These are phyloP conservation scores for Crocodylus rhombifer DNA, from an alignment of 2,797 vertebrate genomes.

Conservation along the genomic window DNA sequence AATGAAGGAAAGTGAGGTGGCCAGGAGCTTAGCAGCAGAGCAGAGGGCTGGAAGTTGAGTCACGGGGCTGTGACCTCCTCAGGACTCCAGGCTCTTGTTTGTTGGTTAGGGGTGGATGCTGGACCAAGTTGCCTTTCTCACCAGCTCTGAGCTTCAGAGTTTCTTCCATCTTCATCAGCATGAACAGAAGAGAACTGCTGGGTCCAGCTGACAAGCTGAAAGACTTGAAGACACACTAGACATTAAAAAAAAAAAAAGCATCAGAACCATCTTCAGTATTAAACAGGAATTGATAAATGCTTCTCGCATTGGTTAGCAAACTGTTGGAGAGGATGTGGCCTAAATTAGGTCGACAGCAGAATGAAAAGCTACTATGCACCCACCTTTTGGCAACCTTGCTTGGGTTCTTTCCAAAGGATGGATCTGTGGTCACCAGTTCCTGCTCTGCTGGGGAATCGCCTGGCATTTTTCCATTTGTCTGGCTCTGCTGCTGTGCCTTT, in stretches of 20 bases:
- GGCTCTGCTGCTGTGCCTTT: slow-evolving; percentile 67
- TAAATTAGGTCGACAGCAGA: slow-evolving; percentile 75
- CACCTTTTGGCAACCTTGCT: slow-evolving; percentile 52
- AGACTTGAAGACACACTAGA: slow-evolving; percentile 50
- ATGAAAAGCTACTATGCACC: slow-evolving; percentile 69
- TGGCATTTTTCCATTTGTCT: slow-evolving; percentile 42
- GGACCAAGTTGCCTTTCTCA: slow-evolving; percentile 70
- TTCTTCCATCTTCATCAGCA: slow-evolving; percentile 46
- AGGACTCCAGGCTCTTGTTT: slow-evolving; percentile 53
- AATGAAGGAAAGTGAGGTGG: slow-evolving; percentile 74
- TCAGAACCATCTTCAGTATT: slow-evolving; percentile 44
- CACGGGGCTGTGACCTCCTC: slow-evolving; percentile 47
- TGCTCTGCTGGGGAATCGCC: slow-evolving; percentile 12
- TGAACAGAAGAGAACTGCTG: slow-evolving; percentile 43
- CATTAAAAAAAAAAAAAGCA: slow-evolving; percentile 32
- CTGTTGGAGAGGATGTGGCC: slow-evolving; percentile 64
- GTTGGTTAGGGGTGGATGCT: slow-evolving; percentile 47
- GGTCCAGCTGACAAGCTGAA: slow-evolving; percentile 21
- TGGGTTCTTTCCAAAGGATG: slow-evolving; percentile 45
- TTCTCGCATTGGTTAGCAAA: slow-evolving; percentile 51
- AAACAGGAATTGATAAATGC: slow-evolving; percentile 36
- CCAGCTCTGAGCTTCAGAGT: slow-evolving; percentile 59
- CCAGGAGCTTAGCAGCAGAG: slow-evolving; percentile 80
- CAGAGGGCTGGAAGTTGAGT: slow-evolving; percentile 83
- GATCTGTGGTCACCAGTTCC: background rate